Conservation (phyloP, 2,888 invertebrate genomes). For the Ectemnius continuus region DNA sequence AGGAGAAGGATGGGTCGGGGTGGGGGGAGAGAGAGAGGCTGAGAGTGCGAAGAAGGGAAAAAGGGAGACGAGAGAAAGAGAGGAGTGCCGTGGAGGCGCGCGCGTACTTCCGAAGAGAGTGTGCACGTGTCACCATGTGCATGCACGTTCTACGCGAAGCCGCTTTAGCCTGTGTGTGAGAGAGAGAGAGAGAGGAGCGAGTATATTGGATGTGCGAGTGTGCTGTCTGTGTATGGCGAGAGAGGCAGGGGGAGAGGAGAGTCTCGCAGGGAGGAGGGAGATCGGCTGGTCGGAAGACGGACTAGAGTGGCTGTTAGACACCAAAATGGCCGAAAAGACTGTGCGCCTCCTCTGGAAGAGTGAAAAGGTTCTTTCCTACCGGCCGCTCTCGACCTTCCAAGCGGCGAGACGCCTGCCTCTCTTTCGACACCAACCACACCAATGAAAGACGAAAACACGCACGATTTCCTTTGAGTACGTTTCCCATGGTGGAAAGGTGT, state of each 20-base stretch:
- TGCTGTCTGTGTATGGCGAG: constrained; percentile 18
- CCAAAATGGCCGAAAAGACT: constrained; percentile 69
- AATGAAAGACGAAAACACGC: not conserved
- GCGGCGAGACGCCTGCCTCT: not conserved
- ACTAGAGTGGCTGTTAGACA: constrained; percentile 63
- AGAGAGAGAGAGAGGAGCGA: constrained; percentile 32
- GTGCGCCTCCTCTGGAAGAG: constrained; percentile 37
- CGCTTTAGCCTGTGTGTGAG: constrained; percentile 51
- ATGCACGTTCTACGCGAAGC: constrained; percentile 20
- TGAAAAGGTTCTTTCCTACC: constrained; percentile 13
- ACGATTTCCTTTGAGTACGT: not conserved
- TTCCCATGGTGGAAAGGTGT: not conserved
- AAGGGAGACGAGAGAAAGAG: constrained; percentile 25
- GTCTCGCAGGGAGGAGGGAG: constrained; percentile 50
- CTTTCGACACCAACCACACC: not conserved
- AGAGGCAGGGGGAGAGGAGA: constrained; percentile 37
- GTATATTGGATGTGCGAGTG: not conserved
- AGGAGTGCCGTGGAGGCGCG: constrained; percentile 45
- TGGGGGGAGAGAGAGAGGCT: constrained; percentile 4
- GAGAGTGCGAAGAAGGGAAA: constrained; percentile 23
- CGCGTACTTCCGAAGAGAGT: constrained; percentile 43
- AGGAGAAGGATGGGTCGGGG: too few relatives aligned
- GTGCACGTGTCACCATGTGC: constrained; percentile 62
- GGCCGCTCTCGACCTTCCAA: not conserved
- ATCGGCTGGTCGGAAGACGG: constrained; percentile 54